Percentiles rank a stretch among this genome's conserved stretches.
Conservation (phyloP, 1,140 invertebrate species). For the Zaprionus camerounensis region DNA sequence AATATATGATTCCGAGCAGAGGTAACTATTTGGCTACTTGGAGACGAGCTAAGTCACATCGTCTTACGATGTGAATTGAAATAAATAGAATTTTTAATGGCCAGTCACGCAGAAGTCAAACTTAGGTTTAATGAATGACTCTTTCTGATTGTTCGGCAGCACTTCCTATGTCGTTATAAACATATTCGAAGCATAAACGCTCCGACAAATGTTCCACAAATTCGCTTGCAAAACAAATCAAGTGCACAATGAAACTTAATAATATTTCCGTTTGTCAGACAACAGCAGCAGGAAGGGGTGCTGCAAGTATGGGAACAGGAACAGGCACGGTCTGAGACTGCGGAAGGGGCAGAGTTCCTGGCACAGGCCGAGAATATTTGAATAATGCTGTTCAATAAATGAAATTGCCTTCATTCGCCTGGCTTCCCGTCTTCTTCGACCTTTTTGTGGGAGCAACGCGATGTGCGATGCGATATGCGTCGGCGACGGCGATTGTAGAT, state of each 20-base stretch:
- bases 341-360: neutral
- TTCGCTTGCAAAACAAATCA: conserved; percentile 62
- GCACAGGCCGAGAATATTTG: conserved; percentile 55
- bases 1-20: conserved; percentile 55
- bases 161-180: conserved; percentile 9
- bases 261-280: conserved; percentile 60
- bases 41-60: neutral
- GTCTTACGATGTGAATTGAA: conserved; percentile 45
- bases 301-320: neutral
- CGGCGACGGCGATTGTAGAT: neutral
- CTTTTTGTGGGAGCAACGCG: conserved; percentile 26
- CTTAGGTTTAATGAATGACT: conserved; percentile 61
- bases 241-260: conserved; percentile 64
- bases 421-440: conserved; percentile 48
- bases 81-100: conserved; percentile 71
- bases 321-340: neutral
- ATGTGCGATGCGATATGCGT: conserved; percentile 8
- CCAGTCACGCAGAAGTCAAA: conserved; percentile 15
- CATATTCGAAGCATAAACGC: neutral
- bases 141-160: neutral
- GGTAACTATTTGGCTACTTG: conserved; percentile 17
- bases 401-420: conserved; percentile 72
- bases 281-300: neutral
- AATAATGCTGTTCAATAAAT: conserved; percentile 77
- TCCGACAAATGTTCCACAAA: conserved; percentile 43